Conservation (phyloP, 2,113 vertebrate genomes). For the Rhinolophus sinicus region DNA sequence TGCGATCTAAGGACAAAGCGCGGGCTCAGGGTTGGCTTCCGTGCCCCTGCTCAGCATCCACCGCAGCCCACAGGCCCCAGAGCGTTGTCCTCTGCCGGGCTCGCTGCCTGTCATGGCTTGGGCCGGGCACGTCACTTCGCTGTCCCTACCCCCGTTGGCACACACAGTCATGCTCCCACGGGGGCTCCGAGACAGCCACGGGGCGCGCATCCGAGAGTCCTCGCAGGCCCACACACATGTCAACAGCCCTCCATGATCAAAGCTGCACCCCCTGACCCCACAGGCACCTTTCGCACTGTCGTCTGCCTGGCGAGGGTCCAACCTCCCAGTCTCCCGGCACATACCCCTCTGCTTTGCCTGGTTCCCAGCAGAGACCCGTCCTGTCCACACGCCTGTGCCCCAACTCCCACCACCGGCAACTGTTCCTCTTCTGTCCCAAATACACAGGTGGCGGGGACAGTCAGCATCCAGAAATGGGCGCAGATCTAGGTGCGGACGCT, state of each 20-base stretch:
- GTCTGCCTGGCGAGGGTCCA: accelerated
- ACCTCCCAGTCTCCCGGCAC: neutral
- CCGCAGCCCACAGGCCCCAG: neutral
- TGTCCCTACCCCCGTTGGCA: accelerated
- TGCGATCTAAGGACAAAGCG: neutral
- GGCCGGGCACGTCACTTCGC: neutral
- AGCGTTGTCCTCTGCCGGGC: too few relatives aligned
- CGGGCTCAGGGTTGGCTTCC: neutral
- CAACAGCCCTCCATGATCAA: accelerated
- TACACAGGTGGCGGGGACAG: too few relatives aligned
- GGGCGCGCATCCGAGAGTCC: neutral
- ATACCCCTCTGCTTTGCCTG: neutral
- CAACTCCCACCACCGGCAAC: accelerated
- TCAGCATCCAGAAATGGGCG: neutral
- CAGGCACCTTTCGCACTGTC: accelerated
- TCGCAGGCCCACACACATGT: accelerated
- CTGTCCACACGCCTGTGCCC: accelerated
- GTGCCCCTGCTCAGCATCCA: neutral
- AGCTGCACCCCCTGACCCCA: neutral
- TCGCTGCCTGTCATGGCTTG: neutral
- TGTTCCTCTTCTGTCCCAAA: accelerated
- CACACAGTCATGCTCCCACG: accelerated
- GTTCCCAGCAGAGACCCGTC: neutral
- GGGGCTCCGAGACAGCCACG: neutral
- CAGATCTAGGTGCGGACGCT: neutral